Base-by-base conservation (phyloP, 2,113 vertebrate genomes). In the Corythornis madagascariensis region DNA sequence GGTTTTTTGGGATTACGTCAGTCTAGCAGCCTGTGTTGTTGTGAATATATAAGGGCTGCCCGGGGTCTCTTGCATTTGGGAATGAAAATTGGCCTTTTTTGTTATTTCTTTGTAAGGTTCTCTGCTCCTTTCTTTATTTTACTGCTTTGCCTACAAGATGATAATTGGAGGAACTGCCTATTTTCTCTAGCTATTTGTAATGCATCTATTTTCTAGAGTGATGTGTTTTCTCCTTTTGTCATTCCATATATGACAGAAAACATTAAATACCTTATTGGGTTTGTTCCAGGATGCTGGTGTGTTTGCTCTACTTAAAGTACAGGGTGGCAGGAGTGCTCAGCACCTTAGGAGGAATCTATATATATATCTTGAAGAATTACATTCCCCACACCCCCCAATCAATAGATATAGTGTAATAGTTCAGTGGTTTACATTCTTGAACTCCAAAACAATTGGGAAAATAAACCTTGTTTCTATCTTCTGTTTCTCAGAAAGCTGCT, bases 41-140 rank as follows among this genome's bases (percentile, higher is more conserved):
- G 2, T 6, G 42, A 77, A 67, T 60, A 67, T 72, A 88, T 69
- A 88, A 86, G 86, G 64, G 76, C 75, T 89, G 72, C 66, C 43
- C 75, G 45, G 76, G 83, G 83, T 93, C 85, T n/a, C 71, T 83
- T n/a, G 71, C 48, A 7, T 89, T 66, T 90, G 81, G 76, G 71
- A 93, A 60, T 79, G 71, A 79, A 93, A 94, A 72, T 8, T 72
- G 76, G 87, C 80, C 83, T 95, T 14, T 53, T 55, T 50, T 38
- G 9, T 3, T 70, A 11, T 33, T 70, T 43, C 45, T 78, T 48
- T 69, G 19, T 50, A 8, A 71, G 28, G 20, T 48, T 89, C 42
- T 71, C 28, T 1, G 4, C 20, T 11, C 7, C 35, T 67, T 72
- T 50, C 22, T 38, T 38, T 76, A 11, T 18, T 63, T 64, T 67